phyloP scores from a whole-genome alignment of 2,797 vertebrate species.

The Girardinus metallicus region DNA sequence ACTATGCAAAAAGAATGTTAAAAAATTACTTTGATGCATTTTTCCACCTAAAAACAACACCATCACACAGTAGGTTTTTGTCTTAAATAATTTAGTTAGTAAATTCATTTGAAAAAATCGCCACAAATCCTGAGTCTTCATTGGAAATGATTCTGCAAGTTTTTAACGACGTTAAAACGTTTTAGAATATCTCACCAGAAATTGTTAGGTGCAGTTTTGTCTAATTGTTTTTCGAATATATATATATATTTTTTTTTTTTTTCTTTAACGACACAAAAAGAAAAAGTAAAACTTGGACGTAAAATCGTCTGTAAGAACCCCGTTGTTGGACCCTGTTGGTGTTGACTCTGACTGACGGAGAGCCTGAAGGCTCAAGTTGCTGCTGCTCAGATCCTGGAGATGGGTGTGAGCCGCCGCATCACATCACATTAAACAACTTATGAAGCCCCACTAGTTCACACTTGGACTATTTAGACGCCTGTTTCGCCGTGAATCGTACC shows the following conservation, averaged over 20 bases:
- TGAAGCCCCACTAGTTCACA: background rate
- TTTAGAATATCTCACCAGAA: background rate
- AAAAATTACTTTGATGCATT: background rate
- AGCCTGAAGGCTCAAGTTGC: conserved; percentile 36
- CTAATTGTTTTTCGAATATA: background rate
- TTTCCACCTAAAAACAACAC: background rate
- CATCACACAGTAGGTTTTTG: background rate
- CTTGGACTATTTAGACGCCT: background rate
- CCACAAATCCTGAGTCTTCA: too few species aligned
- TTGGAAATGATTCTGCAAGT: background rate
- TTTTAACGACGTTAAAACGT: background rate
- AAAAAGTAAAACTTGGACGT: background rate
- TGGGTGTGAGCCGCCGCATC: conserved; percentile 50
- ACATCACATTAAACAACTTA: conserved; percentile 30
- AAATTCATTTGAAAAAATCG: background rate
- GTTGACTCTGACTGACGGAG: conserved; percentile 6
- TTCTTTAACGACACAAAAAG: background rate
- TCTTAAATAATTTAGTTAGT: background rate
- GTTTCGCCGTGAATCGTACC: background rate
- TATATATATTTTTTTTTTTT: background rate
- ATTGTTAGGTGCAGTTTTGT: background rate
- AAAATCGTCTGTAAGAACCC: background rate
- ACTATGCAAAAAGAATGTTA: background rate
- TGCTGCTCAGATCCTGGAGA: conserved; percentile 16
- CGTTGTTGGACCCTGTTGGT: background rate